A percentile compares a stretch with the other conserved stretches of the same genome.
phyloP scores from a whole-genome alignment of 2,888 invertebrate genomes.

The Euplagia quadripunctaria region DNA sequence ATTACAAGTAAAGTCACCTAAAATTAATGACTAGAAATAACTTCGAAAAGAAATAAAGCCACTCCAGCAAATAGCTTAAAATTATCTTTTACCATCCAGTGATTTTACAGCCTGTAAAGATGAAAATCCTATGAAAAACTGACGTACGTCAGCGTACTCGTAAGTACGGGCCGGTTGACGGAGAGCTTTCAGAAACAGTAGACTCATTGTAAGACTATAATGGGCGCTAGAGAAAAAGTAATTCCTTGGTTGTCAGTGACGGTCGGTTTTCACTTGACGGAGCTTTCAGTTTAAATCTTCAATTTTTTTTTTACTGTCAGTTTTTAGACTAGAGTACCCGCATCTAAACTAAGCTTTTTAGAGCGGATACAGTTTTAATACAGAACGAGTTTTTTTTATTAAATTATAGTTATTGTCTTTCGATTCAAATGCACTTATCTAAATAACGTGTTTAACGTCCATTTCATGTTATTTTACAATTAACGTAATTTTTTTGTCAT shows the following conservation, averaged over 20 bases:
- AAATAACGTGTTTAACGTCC: background rate
- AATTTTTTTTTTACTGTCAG: background rate
- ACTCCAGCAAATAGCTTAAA: background rate
- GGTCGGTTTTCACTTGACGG: background rate
- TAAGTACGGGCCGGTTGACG: slow-evolving; percentile 18
- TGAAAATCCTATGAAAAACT: slow-evolving; percentile 47
- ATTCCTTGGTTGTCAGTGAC: background rate
- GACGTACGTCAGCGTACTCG: slow-evolving; percentile 35
- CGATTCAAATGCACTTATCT: background rate
- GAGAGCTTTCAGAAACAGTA: slow-evolving; percentile 44
- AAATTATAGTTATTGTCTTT: background rate
- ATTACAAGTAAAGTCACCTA: background rate
- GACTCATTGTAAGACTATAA: slow-evolving; percentile 51
- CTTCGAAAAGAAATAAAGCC: background rate
- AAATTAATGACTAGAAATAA: background rate
- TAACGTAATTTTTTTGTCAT: background rate
- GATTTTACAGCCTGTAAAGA: slow-evolving; percentile 35
- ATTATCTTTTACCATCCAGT: slow-evolving; percentile 17
- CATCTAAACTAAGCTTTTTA: background rate
- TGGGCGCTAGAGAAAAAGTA: slow-evolving; percentile 31
- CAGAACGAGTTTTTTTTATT: background rate
- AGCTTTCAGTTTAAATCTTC: background rate
- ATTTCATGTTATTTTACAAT: background rate
- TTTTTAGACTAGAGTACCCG: background rate
- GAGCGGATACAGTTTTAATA: background rate